Evolutionary conservation across 2,888 invertebrate species (phyloP), one percentile per base, ranked within the genome.

Genomic region (Baccha elongata): DNA sequence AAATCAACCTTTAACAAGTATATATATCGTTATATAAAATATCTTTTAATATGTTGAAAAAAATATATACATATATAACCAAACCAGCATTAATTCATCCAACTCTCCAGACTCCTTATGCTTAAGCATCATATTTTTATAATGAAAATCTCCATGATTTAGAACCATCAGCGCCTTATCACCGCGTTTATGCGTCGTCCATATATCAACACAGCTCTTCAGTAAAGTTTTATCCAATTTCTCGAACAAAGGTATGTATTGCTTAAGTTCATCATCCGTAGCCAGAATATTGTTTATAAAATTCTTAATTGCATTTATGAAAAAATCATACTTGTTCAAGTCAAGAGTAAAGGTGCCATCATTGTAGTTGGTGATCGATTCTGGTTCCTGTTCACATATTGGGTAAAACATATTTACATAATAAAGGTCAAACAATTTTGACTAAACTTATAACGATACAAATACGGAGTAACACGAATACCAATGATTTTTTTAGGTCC

Each of bases 121-220:
- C 11, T 26, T 50, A 10, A 81, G 65, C 81, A 81, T 76, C 15
- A 81, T 35, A 46, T 81, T 81, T 37, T 71, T 81, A 8, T 58
- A 60, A 64, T 81, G 81, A 26, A 81, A 71, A 35, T 81, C 81
- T n/a, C 75, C 81, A 52, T 81, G 81, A 44, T 71, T 75, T 8
- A 81, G 21, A 4, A 76, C 76, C 21, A 67, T 62, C 0, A 81
- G 10, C 0, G 52, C 75, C 3, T 65, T 37, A 19, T 75, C 29
- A 1, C 71, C 68, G 8, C 58, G 62, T 13, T 68, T 58, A 3
- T 67, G 32, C 1, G 73, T 32, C 7, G 62, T 21, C 32, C 62
- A 79, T 8, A 79, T 62, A 10, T 79, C 55, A 8, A 42, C 67
- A 29, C 73, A 79, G 1, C 7, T 4, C 15, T 42, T 42, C 0